Percentiles rank a stretch among this genome's conserved stretches.
Conservation (phyloP, 2,113 vertebrate genomes). For the Tragelaphus scriptus region DNA sequence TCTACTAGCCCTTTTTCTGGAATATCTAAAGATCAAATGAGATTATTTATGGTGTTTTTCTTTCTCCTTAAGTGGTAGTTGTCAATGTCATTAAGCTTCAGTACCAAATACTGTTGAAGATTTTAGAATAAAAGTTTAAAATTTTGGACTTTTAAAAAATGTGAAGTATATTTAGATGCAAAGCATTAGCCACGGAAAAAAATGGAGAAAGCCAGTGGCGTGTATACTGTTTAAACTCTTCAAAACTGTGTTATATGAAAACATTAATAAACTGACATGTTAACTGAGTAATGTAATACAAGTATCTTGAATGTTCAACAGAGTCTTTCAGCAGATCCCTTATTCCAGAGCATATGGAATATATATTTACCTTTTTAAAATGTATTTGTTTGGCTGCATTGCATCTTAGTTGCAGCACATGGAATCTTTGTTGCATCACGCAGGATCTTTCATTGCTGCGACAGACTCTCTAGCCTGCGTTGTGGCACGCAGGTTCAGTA, state of each 20-base stretch:
- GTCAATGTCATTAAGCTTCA: neutral
- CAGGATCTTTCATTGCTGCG: neutral
- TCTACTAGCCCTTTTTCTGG: neutral
- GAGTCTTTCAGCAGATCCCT: neutral
- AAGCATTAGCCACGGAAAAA: neutral
- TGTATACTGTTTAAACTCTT: neutral
- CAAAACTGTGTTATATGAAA: neutral
- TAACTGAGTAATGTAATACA: neutral
- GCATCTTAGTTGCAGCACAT: neutral
- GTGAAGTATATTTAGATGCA: neutral
- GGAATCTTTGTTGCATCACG: neutral
- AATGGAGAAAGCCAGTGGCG: neutral
- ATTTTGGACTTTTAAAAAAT: neutral
- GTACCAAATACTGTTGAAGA: neutral
- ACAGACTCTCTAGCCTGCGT: neutral
- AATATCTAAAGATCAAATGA: neutral
- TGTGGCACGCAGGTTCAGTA: neutral
- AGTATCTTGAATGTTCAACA: neutral
- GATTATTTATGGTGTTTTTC: neutral
- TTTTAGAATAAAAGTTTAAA: slow-evolving; percentile 33
- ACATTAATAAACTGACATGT: neutral
- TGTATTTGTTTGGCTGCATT: neutral
- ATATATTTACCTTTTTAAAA: neutral
- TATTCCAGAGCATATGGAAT: neutral
- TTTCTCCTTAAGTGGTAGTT: neutral